Base-by-base conservation (phyloP, 2,113 vertebrate species). In the Otolemur garnettii region DNA sequence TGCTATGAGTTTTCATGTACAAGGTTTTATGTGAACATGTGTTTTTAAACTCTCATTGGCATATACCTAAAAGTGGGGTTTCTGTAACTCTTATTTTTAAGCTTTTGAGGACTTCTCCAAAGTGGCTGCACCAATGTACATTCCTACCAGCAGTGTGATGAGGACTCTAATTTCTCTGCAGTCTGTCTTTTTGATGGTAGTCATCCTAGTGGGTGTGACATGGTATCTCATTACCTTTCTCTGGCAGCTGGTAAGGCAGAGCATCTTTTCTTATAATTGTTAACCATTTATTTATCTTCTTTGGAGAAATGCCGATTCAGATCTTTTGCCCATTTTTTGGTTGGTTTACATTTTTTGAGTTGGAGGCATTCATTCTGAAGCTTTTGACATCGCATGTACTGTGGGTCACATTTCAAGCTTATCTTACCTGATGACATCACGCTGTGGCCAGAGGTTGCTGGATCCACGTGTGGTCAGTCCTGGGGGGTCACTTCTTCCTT, bases 281-380 rank as follows among this genome's bases (percentile, higher is more conserved):
- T 66, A 28, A 22, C 42, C 53, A n/a, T 42, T 82, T 72, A 35
- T 26, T 78, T 83, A 10, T 57, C 53, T 84, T 90, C 72, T 79
- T 55, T 38, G 38, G 28, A 59, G 53, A 94, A 68, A 21, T 50
- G 3, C 60, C 79, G 82, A 4, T 74, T 89, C 24, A 26, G 38
- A 81, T 53, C 81, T n/a, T 93, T 85, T 55, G 38, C 18, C n/a
- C 15, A 13, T 62, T 21, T 85, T 60, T 62, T 50, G 19, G 45
- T 42, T 72, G 45, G 15, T 35, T n/a, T 79, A 12, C 85, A 28
- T 5, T 81, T 95, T 95, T 94, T 87, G 59, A 87, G 22, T 62
- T 38, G n/a, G 19, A 35, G 7, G 26, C 10, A 3, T 66, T 72
- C 87, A n/a, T 59, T 35, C 30, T 50, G 33, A 77, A 88, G 14